These are phyloP conservation scores for Cercopithecus hamlyni DNA, from an alignment of 2,797 vertebrate genomes.

Conservation along the genomic window DNA sequence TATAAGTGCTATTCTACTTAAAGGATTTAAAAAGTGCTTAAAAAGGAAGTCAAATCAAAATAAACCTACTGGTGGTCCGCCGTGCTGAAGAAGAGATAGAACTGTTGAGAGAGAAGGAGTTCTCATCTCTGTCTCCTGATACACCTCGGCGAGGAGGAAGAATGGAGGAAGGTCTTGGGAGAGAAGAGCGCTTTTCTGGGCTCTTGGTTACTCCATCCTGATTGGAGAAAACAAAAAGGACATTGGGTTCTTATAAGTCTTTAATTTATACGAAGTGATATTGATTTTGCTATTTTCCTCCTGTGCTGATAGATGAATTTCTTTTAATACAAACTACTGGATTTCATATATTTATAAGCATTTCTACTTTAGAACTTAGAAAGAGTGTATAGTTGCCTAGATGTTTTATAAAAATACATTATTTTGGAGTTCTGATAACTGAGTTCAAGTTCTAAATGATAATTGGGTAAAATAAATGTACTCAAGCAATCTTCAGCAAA, in stretches of 20 bases:
- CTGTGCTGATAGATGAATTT: neutral
- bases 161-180: slow-evolving; percentile 93
- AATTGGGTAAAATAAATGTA: neutral
- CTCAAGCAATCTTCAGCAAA: neutral
- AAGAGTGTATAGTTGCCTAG: neutral
- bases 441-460: neutral
- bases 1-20: neutral
- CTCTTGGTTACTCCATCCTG: slow-evolving; percentile 95
- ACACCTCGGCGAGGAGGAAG: slow-evolving; percentile 90
- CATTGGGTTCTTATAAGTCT: neutral
- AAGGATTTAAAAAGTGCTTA: neutral
- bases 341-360: neutral
- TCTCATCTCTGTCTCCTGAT: slow-evolving; percentile 94
- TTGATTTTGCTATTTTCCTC: neutral
- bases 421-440: neutral
- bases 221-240: slow-evolving; percentile 52
- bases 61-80: slow-evolving; percentile 93
- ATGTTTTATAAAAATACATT: neutral
- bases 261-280: neutral
- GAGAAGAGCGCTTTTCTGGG: slow-evolving; percentile 94
- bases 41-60: slow-evolving; percentile 5
- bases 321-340: neutral
- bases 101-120: slow-evolving; percentile 90
- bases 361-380: slow-evolving; percentile 13
- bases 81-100: slow-evolving; percentile 88